phyloP scores from a whole-genome alignment of 2,888 invertebrate genomes.

The Steinernema hermaphroditum region DNA sequence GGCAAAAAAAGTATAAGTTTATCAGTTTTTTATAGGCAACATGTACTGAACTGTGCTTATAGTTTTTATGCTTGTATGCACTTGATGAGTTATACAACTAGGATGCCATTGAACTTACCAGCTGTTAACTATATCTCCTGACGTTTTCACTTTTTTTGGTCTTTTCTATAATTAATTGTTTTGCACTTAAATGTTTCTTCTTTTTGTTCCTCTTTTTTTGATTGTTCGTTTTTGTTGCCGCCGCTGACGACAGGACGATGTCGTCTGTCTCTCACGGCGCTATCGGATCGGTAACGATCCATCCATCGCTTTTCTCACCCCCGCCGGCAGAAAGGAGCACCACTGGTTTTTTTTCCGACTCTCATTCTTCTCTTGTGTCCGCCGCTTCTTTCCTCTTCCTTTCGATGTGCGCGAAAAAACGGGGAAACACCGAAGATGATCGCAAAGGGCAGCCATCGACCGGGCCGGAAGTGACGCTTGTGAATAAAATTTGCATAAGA shows the following conservation, averaged over 20 bases:
- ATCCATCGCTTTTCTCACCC: constrained; percentile 27
- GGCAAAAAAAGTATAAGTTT: no score
- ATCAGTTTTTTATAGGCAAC: no score
- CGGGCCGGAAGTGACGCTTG: no score
- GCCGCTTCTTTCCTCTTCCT: constrained; percentile 4
- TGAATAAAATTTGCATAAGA: no score
- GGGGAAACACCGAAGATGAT: background rate
- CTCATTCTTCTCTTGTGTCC: background rate
- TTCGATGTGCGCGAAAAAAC: constrained; percentile 19
- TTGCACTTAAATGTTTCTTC: constrained; percentile 6
- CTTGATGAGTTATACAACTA: no score
- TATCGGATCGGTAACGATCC: constrained; percentile 30
- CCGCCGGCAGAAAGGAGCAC: background rate
- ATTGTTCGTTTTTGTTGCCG: background rate
- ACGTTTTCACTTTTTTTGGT: no score
- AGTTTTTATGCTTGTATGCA: no score
- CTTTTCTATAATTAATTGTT: background rate
- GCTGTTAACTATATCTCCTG: no score
- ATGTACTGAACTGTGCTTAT: no score
- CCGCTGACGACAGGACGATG: constrained; percentile 2
- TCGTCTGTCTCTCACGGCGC: background rate
- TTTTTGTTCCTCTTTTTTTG: background rate
- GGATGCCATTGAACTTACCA: no score
- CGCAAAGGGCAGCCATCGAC: no score
- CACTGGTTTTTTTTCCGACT: constrained; percentile 12